Conservation (phyloP, 2,888 invertebrate genomes). For the Thalpophila matura region DNA sequence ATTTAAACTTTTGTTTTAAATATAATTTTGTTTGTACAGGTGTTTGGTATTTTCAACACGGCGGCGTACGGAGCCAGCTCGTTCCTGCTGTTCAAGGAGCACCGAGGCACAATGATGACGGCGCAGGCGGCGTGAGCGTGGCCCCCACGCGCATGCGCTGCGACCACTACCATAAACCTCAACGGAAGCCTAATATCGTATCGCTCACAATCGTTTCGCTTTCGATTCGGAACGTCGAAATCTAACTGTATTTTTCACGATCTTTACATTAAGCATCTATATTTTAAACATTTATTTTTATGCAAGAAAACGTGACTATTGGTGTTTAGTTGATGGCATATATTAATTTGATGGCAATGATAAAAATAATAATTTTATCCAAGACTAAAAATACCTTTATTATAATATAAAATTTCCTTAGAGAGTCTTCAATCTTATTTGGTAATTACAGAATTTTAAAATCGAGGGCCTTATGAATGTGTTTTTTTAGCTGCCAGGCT, state of each 20-base stretch:
- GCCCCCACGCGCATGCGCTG: constrained; percentile 42
- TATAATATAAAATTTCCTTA: not conserved
- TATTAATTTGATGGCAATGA: constrained; percentile 8
- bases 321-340: constrained; percentile 6
- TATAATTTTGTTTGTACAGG: constrained; percentile 86
- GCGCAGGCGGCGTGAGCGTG: constrained; percentile 69
- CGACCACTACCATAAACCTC: constrained; percentile 57
- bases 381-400: not conserved
- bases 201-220: constrained; percentile 67
- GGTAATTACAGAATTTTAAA: constrained; percentile 13
- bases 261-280: constrained; percentile 57
- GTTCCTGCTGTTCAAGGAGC: constrained; percentile 94
- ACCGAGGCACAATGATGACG: constrained; percentile 86
- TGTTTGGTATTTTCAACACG: constrained; percentile 95
- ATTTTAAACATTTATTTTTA: constrained; percentile 16
- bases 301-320: not conserved
- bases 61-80: constrained; percentile 94
- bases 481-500: constrained; percentile 44
- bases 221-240: constrained; percentile 64
- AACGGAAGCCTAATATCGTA: constrained; percentile 62
- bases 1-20: constrained; percentile 7
- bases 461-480: constrained; percentile 48
- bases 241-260: constrained; percentile 33
- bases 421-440: not conserved
- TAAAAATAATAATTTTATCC: not conserved